Conservation (phyloP, 2,888 invertebrate species). For the Drosophila demipolita region DNA sequence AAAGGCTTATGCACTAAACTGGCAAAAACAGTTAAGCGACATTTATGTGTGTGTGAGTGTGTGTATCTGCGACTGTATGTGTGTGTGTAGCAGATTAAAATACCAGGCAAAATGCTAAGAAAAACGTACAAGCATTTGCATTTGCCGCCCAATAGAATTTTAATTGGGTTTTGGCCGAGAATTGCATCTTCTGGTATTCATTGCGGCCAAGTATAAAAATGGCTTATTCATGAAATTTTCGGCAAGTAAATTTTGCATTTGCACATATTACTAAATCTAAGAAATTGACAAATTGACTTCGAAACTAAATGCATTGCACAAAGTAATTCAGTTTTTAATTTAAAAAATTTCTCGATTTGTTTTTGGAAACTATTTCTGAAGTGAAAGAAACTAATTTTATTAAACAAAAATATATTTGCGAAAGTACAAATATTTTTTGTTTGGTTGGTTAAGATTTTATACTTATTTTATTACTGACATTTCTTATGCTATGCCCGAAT, state of each 20-base stretch:
- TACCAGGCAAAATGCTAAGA: constrained; percentile 36
- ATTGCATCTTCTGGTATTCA: constrained; percentile 13
- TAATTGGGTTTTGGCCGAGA: constrained; percentile 56
- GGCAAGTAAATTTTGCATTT: background rate
- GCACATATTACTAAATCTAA: background rate
- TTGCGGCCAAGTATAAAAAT: constrained; percentile 18
- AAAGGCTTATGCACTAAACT: constrained; percentile 74
- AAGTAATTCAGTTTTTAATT: background rate
- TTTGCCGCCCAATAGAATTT: constrained; percentile 78
- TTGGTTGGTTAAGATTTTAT: background rate
- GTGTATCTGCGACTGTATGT: background rate
- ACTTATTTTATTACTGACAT: background rate
- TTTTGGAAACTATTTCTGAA: background rate
- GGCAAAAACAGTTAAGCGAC: constrained; percentile 72
- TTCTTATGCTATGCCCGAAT: background rate
- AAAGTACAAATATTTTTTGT: too few species aligned
- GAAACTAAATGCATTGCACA: background rate
- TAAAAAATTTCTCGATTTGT: background rate
- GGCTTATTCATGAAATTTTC: constrained; percentile 3
- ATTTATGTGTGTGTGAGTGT: constrained; percentile 24
- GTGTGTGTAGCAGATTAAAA: constrained; percentile 42
- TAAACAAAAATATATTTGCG: too few species aligned
- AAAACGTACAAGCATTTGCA: constrained; percentile 60
- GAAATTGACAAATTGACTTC: background rate
- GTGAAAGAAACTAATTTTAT: background rate